Percentiles rank a stretch among this genome's conserved stretches.
Evolutionary conservation across 2,113 vertebrate species (phyloP).

Genomic region (Columba livia): DNA sequence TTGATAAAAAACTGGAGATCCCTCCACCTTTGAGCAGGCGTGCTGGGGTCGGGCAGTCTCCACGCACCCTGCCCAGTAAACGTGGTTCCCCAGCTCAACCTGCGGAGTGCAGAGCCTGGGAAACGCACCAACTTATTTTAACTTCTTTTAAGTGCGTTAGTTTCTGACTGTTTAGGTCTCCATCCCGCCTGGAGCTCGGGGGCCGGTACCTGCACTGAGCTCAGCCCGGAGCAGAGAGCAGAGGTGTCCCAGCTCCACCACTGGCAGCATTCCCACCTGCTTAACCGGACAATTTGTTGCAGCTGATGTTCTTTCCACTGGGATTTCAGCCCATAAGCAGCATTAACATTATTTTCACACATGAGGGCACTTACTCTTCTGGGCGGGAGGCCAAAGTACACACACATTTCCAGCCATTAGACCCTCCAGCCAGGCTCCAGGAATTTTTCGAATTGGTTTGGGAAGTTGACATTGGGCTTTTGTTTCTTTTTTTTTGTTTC

Average conservation of each 20-base stretch:
- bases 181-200: not conserved
- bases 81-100: not conserved
- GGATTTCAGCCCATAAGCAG: conserved; percentile 67
- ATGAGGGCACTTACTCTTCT: conserved; percentile 70
- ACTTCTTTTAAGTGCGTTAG: not conserved
- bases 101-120: not conserved
- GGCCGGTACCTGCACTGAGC: not conserved
- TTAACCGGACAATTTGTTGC: conserved; percentile 66
- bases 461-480: conserved; percentile 50
- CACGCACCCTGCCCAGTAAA: not conserved
- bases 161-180: not conserved
- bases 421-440: conserved; percentile 32
- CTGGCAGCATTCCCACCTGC: conserved; percentile 22
- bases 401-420: conserved; percentile 56
- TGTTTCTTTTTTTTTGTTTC: not conserved
- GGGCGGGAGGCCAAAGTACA: conserved; percentile 53
- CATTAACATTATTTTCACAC: conserved; percentile 76
- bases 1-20: not conserved
- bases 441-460: conserved; percentile 40
- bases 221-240: not conserved
- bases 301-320: conserved; percentile 61
- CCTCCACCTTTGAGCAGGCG: accelerated
- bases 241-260: not conserved
- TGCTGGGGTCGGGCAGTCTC: accelerated
- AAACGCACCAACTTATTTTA: not conserved